phyloP scores from a whole-genome alignment of 2,113 vertebrate genomes.

The Smithornis capensis region DNA sequence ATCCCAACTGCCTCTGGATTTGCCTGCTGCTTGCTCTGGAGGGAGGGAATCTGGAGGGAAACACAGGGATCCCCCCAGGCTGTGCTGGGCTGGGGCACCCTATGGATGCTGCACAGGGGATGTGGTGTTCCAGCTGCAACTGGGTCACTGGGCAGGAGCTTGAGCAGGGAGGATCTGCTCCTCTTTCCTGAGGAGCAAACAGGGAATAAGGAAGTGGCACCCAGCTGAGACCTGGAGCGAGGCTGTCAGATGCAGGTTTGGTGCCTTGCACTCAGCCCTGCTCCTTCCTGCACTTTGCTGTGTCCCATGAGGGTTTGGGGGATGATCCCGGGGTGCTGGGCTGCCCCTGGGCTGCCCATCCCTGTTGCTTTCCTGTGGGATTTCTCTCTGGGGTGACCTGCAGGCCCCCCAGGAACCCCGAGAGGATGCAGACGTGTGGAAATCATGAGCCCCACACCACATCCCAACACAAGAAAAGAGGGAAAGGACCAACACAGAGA shows the following conservation, averaged over 20 bases:
- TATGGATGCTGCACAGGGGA: background rate
- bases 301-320: background rate
- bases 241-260: background rate
- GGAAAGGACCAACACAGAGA: background rate
- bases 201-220: background rate
- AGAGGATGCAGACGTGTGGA: background rate
- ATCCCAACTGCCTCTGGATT: background rate
- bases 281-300: background rate
- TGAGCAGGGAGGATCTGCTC: background rate
- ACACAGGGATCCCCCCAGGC: fast-evolving
- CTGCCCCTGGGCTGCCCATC: background rate
- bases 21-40: background rate
- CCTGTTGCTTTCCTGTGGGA: fast-evolving
- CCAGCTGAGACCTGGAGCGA: fast-evolving
- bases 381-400: background rate
- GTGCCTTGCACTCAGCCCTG: background rate
- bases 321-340: fast-evolving
- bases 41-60: background rate
- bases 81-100: background rate
- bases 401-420: background rate
- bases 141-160: background rate
- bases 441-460: background rate
- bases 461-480: background rate
- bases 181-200: background rate
- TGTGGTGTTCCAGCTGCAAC: background rate